Conservation (phyloP, 2,888 invertebrate genomes). For the Lamellibrachia columna region DNA sequence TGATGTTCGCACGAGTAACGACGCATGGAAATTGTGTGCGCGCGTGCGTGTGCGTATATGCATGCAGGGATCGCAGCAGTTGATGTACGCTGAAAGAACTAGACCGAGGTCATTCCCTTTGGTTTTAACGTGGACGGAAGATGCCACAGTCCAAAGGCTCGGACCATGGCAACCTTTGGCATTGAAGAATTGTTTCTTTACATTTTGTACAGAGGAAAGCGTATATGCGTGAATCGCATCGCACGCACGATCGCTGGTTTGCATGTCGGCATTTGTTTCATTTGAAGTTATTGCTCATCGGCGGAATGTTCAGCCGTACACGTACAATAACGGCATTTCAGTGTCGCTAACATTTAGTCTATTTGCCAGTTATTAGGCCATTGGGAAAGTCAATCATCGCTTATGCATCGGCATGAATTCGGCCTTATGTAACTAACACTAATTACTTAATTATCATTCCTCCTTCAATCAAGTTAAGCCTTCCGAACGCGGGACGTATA, state of each 20-base stretch:
- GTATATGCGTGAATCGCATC: not conserved
- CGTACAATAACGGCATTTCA: not conserved
- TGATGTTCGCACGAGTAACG: not conserved
- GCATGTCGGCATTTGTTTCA: not conserved
- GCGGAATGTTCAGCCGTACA: not conserved
- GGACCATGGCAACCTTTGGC: not conserved
- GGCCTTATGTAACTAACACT: slow-evolving; percentile 10
- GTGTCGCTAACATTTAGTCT: not conserved
- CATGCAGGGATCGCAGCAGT: not conserved
- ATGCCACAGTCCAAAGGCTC: not conserved
- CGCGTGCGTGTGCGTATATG: not conserved
- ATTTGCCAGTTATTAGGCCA: not conserved
- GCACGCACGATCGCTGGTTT: not conserved
- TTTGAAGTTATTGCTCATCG: not conserved
- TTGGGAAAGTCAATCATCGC: not conserved
- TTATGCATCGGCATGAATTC: not conserved
- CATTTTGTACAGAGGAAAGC: not conserved
- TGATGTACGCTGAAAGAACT: not conserved
- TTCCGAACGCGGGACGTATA: not conserved
- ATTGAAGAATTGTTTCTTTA: not conserved
- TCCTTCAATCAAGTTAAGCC: not conserved
- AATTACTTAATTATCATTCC: not conserved
- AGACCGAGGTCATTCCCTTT: not conserved
- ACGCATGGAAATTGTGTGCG: not conserved
- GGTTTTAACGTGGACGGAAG: not conserved